These are phyloP conservation scores for Epirrhoe tristata DNA, from an alignment of 2,888 invertebrate genomes.

Conservation along the genomic window DNA sequence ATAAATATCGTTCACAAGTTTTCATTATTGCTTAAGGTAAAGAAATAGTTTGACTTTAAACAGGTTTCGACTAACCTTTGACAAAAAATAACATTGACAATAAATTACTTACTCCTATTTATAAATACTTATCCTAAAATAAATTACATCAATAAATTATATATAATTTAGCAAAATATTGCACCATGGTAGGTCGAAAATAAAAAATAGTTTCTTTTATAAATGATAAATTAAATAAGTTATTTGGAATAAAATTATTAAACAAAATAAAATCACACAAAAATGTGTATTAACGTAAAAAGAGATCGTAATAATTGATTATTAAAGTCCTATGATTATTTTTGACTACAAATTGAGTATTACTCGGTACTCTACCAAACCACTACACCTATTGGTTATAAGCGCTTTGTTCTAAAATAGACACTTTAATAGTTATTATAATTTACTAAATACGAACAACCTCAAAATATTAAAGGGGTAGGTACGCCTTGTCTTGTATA, in stretches of 20 bases:
- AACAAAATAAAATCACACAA: conserved; percentile 15
- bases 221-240: conserved; percentile 17
- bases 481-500: conserved; percentile 21
- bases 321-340: conserved; percentile 4
- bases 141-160: conserved; percentile 12
- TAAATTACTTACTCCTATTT: conserved; percentile 15
- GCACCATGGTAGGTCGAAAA: conserved; percentile 20
- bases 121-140: conserved; percentile 13
- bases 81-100: conserved; percentile 25
- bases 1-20: conserved; percentile 55
- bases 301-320: conserved; percentile 19
- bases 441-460: conserved; percentile 31
- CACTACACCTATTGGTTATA: conserved; percentile 14
- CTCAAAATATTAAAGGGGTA: conserved; percentile 23
- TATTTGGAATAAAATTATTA: conserved; percentile 25
- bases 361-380: conserved; percentile 24
- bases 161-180: conserved; percentile 24
- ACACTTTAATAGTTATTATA: conserved; percentile 21
- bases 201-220: conserved; percentile 15
- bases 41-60: conserved; percentile 17
- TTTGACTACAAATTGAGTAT: conserved; percentile 29
- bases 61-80: not conserved
- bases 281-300: conserved; percentile 22
- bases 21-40: conserved; percentile 59
- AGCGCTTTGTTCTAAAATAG: conserved; percentile 24